Conservation (phyloP, 2,888 invertebrate genomes). For the Agrotis segetum region DNA sequence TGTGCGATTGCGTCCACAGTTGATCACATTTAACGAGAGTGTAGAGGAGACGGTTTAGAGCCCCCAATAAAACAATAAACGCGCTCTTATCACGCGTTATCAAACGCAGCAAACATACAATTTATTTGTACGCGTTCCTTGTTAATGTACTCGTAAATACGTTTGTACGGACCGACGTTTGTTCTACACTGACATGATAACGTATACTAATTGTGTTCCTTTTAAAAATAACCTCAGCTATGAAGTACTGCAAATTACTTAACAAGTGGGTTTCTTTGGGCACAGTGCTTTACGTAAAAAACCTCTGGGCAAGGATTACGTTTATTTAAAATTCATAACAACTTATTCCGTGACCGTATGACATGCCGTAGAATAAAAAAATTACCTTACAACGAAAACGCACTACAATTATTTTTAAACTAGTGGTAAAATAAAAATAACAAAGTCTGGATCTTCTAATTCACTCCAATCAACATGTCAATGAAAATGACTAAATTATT, state of each 20-base stretch:
- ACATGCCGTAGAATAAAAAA: not conserved
- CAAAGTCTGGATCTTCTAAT: not conserved
- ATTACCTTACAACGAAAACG: too few relatives aligned
- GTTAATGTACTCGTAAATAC: conserved; percentile 76
- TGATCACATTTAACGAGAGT: conserved; percentile 69
- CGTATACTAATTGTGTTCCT: conserved; percentile 70
- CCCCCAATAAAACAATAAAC: conserved; percentile 89
- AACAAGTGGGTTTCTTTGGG: not conserved
- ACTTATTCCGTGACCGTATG: not conserved
- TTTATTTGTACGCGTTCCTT: conserved; percentile 83
- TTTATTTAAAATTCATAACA: not conserved
- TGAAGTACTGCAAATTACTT: conserved; percentile 13
- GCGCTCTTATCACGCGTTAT: conserved; percentile 86
- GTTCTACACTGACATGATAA: conserved; percentile 76
- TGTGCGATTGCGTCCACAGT: conserved; percentile 69
- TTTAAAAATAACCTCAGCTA: conserved; percentile 30
- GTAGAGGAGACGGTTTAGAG: conserved; percentile 72
- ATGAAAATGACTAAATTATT: conserved; percentile 3
- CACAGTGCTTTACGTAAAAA: too few relatives aligned
- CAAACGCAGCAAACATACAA: conserved; percentile 85
- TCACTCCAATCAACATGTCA: conserved; percentile 1
- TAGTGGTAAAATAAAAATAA: not conserved
- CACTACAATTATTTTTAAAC: too few relatives aligned
- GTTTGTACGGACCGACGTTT: conserved; percentile 87
- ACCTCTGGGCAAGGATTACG: not conserved